Evolutionary conservation across 1,140 invertebrate species (phyloP).

Genomic region (Coenobita brevimanus): DNA sequence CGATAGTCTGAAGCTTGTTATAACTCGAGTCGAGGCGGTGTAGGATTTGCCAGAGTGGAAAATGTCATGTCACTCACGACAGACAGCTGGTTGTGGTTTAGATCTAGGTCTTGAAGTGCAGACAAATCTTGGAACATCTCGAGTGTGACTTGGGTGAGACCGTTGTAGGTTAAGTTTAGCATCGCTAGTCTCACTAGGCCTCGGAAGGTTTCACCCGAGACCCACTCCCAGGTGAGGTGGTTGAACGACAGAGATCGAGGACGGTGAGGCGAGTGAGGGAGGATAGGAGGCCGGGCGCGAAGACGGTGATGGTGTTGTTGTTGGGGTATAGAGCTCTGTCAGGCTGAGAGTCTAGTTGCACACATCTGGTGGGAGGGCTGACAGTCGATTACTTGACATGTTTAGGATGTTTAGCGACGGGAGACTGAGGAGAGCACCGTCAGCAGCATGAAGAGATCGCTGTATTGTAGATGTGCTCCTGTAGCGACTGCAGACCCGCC

Average conservation of each 20-base stretch:
- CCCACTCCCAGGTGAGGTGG: conserved; percentile 83
- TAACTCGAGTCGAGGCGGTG: conserved; percentile 89
- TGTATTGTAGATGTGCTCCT: conserved; percentile 71
- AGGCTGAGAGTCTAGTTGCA: conserved; percentile 76
- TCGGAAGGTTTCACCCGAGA: conserved; percentile 87
- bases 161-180: conserved; percentile 90
- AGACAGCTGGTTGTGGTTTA: conserved; percentile 84
- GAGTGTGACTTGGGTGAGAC: conserved; percentile 86
- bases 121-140: conserved; percentile 91
- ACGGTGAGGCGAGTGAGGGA: conserved; percentile 83
- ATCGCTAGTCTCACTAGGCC: conserved; percentile 87
- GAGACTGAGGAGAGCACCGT: conserved; percentile 85
- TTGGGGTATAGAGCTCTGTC: conserved; percentile 85
- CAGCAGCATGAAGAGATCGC: conserved; percentile 75
- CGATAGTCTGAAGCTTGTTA: conserved; percentile 86
- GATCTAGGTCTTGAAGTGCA: conserved; percentile 88
- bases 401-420: conserved; percentile 84
- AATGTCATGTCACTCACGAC: conserved; percentile 80
- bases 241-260: conserved; percentile 90
- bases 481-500: conserved; percentile 73
- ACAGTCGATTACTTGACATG: conserved; percentile 85
- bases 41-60: conserved; percentile 86
- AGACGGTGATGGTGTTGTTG: conserved; percentile 81
- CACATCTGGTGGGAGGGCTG: conserved; percentile 83
- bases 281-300: conserved; percentile 82